phyloP scores from a whole-genome alignment of 2,113 vertebrate genomes.

The Halcyon senegalensis region DNA sequence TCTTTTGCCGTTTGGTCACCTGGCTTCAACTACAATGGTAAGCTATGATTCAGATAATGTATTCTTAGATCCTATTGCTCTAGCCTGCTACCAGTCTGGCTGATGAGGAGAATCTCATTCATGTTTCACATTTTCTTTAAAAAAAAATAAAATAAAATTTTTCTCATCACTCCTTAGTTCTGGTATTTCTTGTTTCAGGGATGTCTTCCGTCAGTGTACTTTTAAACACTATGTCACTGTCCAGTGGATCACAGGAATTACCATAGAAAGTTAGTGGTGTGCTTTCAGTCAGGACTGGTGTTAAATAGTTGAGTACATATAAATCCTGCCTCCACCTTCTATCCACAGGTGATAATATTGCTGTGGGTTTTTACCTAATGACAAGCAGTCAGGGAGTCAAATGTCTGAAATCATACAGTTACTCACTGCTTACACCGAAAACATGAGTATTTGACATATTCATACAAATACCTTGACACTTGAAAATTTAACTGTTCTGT shows the following conservation, averaged over 20 bases:
- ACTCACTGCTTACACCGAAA: neutral
- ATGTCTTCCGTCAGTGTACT: neutral
- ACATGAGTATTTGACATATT: neutral
- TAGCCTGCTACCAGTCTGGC: neutral
- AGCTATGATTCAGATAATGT: neutral
- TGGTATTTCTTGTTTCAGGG: neutral
- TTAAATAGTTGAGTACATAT: too few species aligned
- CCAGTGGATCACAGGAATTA: neutral
- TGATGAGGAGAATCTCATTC: neutral
- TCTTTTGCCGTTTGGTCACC: conserved; percentile 30
- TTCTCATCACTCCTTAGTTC: neutral
- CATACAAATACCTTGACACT: neutral
- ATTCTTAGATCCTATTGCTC: neutral
- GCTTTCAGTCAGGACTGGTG: neutral
- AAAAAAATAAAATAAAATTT: neutral
- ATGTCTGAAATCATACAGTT: neutral
- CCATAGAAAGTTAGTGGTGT: neutral
- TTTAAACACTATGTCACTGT: neutral
- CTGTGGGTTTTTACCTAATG: neutral
- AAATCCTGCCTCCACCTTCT: neutral
- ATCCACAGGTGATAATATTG: neutral
- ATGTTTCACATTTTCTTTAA: neutral
- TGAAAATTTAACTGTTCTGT: neutral
- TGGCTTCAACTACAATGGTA: conserved; percentile 72
- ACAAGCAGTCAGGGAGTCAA: neutral